phyloP scores from a whole-genome alignment of 2,113 vertebrate species.

The Pionites leucogaster region DNA sequence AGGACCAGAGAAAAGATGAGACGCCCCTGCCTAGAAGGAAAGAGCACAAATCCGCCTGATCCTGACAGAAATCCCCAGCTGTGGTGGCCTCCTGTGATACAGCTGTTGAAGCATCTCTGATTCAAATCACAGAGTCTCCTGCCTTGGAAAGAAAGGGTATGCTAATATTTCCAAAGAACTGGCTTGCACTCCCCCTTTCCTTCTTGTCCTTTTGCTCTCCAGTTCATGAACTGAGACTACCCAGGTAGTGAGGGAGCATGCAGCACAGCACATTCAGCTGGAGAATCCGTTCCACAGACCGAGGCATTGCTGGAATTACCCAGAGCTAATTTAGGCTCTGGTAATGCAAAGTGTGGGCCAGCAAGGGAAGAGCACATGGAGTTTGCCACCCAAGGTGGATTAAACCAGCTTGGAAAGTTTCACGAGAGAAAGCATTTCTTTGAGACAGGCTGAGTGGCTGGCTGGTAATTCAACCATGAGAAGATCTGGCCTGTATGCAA shows the following conservation, averaged over 20 bases:
- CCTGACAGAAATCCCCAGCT: conserved; percentile 31
- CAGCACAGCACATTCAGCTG: not conserved
- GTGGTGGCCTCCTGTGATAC: not conserved
- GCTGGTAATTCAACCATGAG: conserved; percentile 61
- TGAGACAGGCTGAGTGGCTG: conserved; percentile 53
- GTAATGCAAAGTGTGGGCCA: conserved; percentile 53
- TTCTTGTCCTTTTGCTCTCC: not conserved
- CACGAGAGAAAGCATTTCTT: conserved; percentile 54
- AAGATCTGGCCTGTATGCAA: conserved; percentile 46
- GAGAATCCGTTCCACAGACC: conserved; percentile 42
- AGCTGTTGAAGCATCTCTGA: not conserved
- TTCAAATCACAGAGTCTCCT: not conserved
- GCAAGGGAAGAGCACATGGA: conserved; percentile 43
- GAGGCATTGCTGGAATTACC: conserved; percentile 55
- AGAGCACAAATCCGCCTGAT: not conserved
- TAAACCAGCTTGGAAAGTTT: conserved; percentile 71
- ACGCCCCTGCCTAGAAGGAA: not conserved
- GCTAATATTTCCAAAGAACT: not conserved
- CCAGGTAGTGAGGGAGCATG: not conserved
- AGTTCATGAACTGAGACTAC: not conserved
- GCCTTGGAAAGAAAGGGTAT: not conserved
- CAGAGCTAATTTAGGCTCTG: conserved; percentile 63
- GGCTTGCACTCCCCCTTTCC: not conserved
- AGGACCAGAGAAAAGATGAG: not conserved
- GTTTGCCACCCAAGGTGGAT: conserved; percentile 72